Percentiles rank a stretch among this genome's conserved stretches.
Evolutionary conservation across 92 coral and sea anemone species (phyloP).

Genomic region (Zoanthus sociatus): DNA sequence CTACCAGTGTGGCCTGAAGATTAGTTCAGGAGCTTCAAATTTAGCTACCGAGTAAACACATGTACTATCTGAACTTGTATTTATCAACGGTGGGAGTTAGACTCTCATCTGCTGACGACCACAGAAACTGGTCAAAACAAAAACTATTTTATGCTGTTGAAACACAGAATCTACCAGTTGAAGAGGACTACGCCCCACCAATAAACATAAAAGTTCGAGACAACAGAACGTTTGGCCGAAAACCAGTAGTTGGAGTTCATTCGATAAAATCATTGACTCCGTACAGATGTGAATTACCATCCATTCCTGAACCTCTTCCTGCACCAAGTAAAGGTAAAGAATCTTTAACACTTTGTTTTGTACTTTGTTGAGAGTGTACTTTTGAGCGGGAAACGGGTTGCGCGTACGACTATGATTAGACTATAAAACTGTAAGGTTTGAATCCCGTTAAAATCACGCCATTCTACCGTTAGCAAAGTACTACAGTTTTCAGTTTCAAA

Average conservation of each 20-base stretch:
- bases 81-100: too few species aligned
- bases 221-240: slow-evolving; percentile 96
- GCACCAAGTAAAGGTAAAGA: slow-evolving; percentile 62
- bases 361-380: background rate
- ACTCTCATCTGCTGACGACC: too few species aligned
- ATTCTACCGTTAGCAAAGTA: too few species aligned
- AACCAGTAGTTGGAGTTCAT: slow-evolving; percentile 93
- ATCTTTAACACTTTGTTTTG: background rate
- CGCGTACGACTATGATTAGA: too few species aligned
- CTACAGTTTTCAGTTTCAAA: too few species aligned
- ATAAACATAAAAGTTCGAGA: slow-evolving; percentile 95
- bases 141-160: background rate
- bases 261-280: slow-evolving; percentile 80
- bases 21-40: too few species aligned
- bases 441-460: too few species aligned
- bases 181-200: slow-evolving; percentile 96
- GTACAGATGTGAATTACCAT: slow-evolving; percentile 79
- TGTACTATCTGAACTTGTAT: too few species aligned
- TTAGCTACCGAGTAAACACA: too few species aligned
- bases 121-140: too few species aligned
- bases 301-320: slow-evolving; percentile 47
- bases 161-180: slow-evolving; percentile 89
- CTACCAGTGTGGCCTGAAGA: too few species aligned
- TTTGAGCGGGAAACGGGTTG: background rate
- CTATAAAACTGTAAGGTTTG: too few species aligned